Base-by-base conservation (phyloP, 2,888 invertebrate genomes). In the Sinohyriopsis cumingii region DNA sequence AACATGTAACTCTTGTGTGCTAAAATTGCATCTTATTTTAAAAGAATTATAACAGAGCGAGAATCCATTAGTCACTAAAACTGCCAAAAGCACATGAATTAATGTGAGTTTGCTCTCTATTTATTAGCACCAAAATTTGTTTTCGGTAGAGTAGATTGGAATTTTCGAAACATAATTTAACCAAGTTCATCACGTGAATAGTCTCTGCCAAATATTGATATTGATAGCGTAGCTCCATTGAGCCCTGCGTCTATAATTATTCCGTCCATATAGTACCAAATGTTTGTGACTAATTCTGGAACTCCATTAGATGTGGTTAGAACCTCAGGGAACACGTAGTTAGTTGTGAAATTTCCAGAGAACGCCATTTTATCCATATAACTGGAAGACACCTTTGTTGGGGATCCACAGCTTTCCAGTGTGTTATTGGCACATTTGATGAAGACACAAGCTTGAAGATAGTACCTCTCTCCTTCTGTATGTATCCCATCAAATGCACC, bases 301-400 rank as follows among this genome's bases (percentile, higher is more conserved):
- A 33, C 22, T 1, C 61, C 62, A 60, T 63, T 65, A 28, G 65
- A 56, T 22, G 68, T 65, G 22, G 71, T 65, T 3, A 76, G 59
- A 19, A 76, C 76, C 67, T 76, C 73, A 24, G 76, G 76, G 59
- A 64, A 71, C 18, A 72, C 72, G 55, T 69, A 65, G 6, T 63
- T 63, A 15, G 65, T 65, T 0, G 72, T 61, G 65, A 76, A 76
- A 63, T 76, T 76, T 7, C 68, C 76, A 59, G 28, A 45, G 57
- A 76, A 71, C 24, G 75, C 68, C 76, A 76, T 76, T 65, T 76
- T 76, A 20, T 61, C 64, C 59, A 76, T 65, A 24, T 73, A 68
- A 54, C 67, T 71, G n/a, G 53, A 5, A 4, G 75, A 63, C 18
- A 55, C 57, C 24, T 69, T 69, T 7, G 67, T 63, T 20, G 76